phyloP scores from a whole-genome alignment of 1,140 invertebrate species.

The Camponotus vicinus region DNA sequence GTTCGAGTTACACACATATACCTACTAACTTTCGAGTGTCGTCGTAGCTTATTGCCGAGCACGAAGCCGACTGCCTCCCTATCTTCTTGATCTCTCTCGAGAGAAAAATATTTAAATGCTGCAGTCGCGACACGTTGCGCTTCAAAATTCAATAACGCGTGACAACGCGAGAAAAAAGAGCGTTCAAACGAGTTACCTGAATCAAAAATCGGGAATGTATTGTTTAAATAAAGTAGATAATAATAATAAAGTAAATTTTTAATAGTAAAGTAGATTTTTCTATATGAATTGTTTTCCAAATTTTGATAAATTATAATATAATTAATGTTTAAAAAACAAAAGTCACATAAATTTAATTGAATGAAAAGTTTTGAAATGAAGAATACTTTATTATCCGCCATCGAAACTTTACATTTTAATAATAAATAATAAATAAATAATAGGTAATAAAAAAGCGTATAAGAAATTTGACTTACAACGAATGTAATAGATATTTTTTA shows the following conservation, averaged over 20 bases:
- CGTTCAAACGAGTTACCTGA: neutral
- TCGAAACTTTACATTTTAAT: neutral
- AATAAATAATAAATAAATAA: neutral
- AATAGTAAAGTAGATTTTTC: too few relatives aligned
- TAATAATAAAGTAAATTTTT: neutral
- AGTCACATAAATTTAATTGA: neutral
- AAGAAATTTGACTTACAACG: neutral
- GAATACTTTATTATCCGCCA: neutral
- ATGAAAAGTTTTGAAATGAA: neutral
- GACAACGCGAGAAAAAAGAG: slow-evolving; percentile 8
- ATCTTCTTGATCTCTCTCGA: slow-evolving; percentile 82
- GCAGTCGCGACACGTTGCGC: slow-evolving; percentile 40
- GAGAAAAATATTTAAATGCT: slow-evolving; percentile 84
- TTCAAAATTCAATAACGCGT: slow-evolving; percentile 35
- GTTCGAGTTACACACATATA: slow-evolving; percentile 70
- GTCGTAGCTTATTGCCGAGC: slow-evolving; percentile 82
- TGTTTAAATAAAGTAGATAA: neutral
- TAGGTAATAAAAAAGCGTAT: neutral
- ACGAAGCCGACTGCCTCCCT: slow-evolving; percentile 81
- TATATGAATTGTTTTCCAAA: neutral
- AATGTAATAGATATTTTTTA: neutral
- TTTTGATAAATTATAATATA: neutral
- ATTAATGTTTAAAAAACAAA: neutral
- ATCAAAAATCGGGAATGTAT: neutral
- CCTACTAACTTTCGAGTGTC: slow-evolving; percentile 67